Evolutionary conservation across 2,888 invertebrate genomes (phyloP).

Genomic region (Litoditis marina): DNA sequence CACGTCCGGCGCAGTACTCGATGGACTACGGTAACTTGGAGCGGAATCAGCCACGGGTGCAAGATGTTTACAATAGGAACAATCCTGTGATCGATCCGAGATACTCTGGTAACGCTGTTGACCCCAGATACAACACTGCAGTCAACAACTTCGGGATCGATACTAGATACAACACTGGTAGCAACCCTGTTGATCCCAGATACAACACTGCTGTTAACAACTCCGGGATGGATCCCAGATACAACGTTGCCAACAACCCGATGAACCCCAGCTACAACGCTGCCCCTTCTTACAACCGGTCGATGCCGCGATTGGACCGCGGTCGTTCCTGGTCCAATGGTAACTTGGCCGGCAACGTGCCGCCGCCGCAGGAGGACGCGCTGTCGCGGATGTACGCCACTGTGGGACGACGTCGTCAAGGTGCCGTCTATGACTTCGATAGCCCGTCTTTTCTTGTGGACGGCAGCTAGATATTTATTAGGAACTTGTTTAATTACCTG

Average conservation of each 20-base stretch:
- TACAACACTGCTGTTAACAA: too few species aligned
- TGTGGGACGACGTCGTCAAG: conserved; percentile 32
- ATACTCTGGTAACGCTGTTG: conserved; percentile 10
- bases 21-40: conserved; percentile 56
- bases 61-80: too few species aligned
- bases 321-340: neutral
- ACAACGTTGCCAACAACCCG: too few species aligned
- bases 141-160: too few species aligned
- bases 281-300: too few species aligned
- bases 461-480: conserved; percentile 35
- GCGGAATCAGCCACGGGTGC: conserved; percentile 11
- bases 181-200: too few species aligned
- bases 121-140: too few species aligned
- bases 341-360: too few species aligned
- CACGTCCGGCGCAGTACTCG: conserved; percentile 47
- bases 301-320: neutral
- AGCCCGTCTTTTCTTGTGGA: conserved; percentile 40
- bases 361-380: conserved; percentile 40
- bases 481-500: too few species aligned
- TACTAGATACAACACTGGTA: too few species aligned
- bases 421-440: conserved; percentile 21
- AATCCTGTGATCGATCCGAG: conserved; percentile 17
- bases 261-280: too few species aligned
- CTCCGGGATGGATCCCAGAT: too few species aligned
- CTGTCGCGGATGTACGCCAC: conserved; percentile 43